Conservation (phyloP, 2,113 vertebrate genomes). For the Anhinga rufa region DNA sequence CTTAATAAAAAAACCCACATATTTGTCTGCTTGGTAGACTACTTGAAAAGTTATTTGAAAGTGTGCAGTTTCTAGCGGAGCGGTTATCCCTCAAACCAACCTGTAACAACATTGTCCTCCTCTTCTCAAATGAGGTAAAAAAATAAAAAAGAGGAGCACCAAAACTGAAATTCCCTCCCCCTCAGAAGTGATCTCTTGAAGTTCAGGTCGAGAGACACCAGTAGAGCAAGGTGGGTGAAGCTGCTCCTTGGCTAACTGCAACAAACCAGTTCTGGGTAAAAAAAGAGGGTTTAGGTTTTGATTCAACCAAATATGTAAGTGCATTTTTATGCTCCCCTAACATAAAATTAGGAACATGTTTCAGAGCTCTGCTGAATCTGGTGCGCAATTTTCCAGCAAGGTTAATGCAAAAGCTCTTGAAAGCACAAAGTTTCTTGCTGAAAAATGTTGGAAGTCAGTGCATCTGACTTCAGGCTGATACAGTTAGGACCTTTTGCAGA, state of each 20-base stretch:
- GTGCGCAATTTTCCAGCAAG: not conserved
- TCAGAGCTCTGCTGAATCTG: not conserved
- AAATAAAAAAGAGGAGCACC: not conserved
- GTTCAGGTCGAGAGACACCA: not conserved
- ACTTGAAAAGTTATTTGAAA: not conserved
- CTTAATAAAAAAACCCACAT: not conserved
- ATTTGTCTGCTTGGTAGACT: not conserved
- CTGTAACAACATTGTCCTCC: not conserved
- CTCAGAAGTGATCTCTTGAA: not conserved
- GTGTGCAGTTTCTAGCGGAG: not conserved
- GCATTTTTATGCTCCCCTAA: not conserved
- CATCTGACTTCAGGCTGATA: not conserved
- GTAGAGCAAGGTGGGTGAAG: rapidly evolving
- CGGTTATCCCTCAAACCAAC: not conserved
- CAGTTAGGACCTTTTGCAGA: not conserved
- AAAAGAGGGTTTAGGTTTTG: not conserved
- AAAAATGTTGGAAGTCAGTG: not conserved
- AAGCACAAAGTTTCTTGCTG: not conserved
- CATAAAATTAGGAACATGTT: not conserved
- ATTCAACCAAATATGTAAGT: not conserved
- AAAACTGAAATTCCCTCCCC: not conserved
- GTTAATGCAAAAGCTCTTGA: not conserved
- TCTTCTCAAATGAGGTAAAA: not conserved
- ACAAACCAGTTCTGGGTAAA: not conserved
- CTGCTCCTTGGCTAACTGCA: not conserved